Evolutionary conservation across 2,113 vertebrate genomes (phyloP).

Genomic region (Odocoileus virginianus): DNA sequence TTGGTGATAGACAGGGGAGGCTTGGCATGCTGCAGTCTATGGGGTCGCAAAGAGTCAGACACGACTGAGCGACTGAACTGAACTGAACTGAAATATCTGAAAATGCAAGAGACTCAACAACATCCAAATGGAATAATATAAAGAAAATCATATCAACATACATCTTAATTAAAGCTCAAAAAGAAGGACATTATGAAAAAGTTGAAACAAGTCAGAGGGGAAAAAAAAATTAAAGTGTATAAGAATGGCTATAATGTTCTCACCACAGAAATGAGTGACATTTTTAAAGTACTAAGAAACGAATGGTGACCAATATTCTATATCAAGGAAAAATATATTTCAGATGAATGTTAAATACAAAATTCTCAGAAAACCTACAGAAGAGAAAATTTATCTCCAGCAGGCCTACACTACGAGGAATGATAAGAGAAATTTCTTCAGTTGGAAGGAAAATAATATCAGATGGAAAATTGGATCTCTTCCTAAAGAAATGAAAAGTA

Average conservation of each 20-base stretch:
- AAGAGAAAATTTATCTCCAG: neutral
- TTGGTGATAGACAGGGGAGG: neutral
- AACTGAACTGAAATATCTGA: neutral
- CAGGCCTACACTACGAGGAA: neutral
- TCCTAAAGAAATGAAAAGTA: neutral
- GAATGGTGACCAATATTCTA: neutral
- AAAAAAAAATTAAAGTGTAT: neutral
- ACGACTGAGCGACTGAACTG: neutral
- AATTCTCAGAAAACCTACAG: neutral
- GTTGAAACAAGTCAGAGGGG: neutral
- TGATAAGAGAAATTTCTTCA: neutral
- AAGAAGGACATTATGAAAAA: neutral
- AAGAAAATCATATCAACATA: neutral
- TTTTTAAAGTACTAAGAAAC: neutral
- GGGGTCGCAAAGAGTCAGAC: accelerated
- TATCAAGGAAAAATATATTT: neutral
- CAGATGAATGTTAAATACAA: neutral
- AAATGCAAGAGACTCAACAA: neutral
- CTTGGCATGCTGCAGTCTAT: accelerated
- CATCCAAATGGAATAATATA: neutral
- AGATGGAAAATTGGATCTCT: neutral
- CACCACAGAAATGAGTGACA: neutral
- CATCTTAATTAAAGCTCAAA: neutral
- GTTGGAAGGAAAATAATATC: neutral
- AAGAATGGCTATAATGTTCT: neutral